phyloP scores from a whole-genome alignment of 2,888 invertebrate genomes.

The Platycheirus albimanus region DNA sequence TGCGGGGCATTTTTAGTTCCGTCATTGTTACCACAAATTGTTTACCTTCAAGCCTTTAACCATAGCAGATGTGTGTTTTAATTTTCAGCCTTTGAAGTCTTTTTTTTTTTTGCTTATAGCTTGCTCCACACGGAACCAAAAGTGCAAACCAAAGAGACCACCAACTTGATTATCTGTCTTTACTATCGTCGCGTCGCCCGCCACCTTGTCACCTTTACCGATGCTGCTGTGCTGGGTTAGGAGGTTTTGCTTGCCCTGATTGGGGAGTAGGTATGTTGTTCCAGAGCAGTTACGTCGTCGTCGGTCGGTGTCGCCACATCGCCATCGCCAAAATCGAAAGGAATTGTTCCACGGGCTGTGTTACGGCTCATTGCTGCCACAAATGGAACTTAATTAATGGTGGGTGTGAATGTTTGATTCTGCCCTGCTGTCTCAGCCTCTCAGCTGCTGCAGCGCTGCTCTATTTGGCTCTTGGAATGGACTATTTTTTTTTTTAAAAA shows the following conservation, averaged over 20 bases:
- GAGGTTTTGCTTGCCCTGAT: conserved; percentile 41
- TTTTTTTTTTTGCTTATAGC: conserved; percentile 20
- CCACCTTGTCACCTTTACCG: neutral
- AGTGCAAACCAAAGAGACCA: conserved; percentile 53
- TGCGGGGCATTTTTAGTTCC: conserved; percentile 66
- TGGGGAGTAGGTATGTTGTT: too few relatives aligned
- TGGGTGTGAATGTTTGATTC: conserved; percentile 65
- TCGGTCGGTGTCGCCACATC: neutral
- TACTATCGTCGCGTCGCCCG: neutral
- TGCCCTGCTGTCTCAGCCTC: too few relatives aligned
- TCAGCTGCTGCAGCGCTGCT: conserved; percentile 39
- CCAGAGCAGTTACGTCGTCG: neutral
- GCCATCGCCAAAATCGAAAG: conserved; percentile 32
- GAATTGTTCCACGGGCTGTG: conserved; percentile 43
- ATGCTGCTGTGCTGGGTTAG: neutral
- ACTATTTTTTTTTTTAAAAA: conserved; percentile 3
- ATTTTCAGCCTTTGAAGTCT: neutral
- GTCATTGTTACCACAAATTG: conserved; percentile 62
- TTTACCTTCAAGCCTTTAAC: conserved; percentile 27
- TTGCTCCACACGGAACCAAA: conserved; percentile 52
- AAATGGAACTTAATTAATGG: conserved; percentile 70
- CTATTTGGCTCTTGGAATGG: conserved; percentile 38
- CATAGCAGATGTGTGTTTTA: conserved; percentile 18
- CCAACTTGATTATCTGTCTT: conserved; percentile 51
- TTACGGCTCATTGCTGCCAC: conserved; percentile 31